Conservation (phyloP, 2,113 vertebrate genomes). For the Donacobius atricapilla region DNA sequence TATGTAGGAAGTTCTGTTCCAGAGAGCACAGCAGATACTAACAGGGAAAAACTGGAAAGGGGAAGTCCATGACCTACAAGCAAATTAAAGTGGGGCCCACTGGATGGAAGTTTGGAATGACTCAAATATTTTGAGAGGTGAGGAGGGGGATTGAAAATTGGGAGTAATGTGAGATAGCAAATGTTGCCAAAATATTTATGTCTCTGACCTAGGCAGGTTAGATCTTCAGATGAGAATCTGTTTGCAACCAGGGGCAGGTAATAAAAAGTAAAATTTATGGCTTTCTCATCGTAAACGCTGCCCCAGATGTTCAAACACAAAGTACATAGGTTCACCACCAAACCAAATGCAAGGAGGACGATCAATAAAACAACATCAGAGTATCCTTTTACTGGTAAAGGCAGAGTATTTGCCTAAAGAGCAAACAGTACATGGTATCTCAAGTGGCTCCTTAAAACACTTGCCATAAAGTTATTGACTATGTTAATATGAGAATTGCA, state of each 20-base stretch:
- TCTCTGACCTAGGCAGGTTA: slow-evolving; percentile 56
- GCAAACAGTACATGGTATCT: slow-evolving; percentile 13
- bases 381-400: slow-evolving; percentile 49
- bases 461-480: slow-evolving; percentile 11
- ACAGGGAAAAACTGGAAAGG: background rate
- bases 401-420: slow-evolving; percentile 16
- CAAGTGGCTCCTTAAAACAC: slow-evolving; percentile 29
- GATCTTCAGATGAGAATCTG: slow-evolving; percentile 61
- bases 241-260: slow-evolving; percentile 31
- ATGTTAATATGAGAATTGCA: background rate
- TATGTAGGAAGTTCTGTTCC: background rate
- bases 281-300: slow-evolving; percentile 30
- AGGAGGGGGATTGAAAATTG: slow-evolving; percentile 6
- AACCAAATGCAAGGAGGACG: slow-evolving; percentile 33
- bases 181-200: slow-evolving; percentile 64
- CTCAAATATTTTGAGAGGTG: slow-evolving; percentile 33
- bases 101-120: slow-evolving; percentile 51
- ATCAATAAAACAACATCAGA: slow-evolving; percentile 50
- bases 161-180: slow-evolving; percentile 33
- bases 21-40: background rate
- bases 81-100: slow-evolving; percentile 26
- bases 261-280: slow-evolving; percentile 59
- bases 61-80: slow-evolving; percentile 13
- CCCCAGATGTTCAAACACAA: slow-evolving; percentile 59
- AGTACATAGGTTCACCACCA: slow-evolving; percentile 41